Evolutionary conservation across 2,113 vertebrate genomes (phyloP), one percentile per base, ranked within the genome.

Genomic region (Callospermophilus lateralis): DNA sequence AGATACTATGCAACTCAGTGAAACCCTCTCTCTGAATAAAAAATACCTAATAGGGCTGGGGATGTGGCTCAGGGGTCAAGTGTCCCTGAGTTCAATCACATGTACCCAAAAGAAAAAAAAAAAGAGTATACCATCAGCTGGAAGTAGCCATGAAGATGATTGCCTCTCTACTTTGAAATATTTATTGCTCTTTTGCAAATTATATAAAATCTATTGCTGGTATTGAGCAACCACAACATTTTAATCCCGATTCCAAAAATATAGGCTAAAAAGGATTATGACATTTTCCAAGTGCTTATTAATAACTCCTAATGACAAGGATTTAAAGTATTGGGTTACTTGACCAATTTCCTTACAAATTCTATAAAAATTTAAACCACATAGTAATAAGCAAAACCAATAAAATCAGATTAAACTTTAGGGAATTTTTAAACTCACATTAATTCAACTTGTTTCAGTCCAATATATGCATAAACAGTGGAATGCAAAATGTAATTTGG

Each of bases 131-230:
- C 7, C 55, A 58, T 58, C 55, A 58, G 55, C 20, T 58, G 20
- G 90, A 97, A 96, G 32, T 1, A 16, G 74, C 51, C 48, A 89
- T 17, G 19, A 97, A 94, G 42, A 92, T 53, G 68, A 89, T 68
- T 85, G n/a, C 32, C 79, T 98, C 76, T 94, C n/a, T 93, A 93
- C 42, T 84, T 96, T 11, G 3, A 74, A 89, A 84, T 63, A 93
- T 94, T 89, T 94, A 58, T 87, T 90, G 19, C 20, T 90, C 0
- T 81, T 81, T 45, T 77, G 15, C 22, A 93, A 83, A 55, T 92
- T 84, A 61, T 16, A 83, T 86, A 95, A 93, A 81, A 48, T n/a
- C 34, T 9, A n/a, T 89, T 97, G 9, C 30, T 93, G 13, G 20
- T 70, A 94, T 84, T 65, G 79, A 93, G 37, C 9, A n/a, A 96